phyloP scores from a whole-genome alignment of 2,113 vertebrate species.

The Lophochroa leadbeateri region DNA sequence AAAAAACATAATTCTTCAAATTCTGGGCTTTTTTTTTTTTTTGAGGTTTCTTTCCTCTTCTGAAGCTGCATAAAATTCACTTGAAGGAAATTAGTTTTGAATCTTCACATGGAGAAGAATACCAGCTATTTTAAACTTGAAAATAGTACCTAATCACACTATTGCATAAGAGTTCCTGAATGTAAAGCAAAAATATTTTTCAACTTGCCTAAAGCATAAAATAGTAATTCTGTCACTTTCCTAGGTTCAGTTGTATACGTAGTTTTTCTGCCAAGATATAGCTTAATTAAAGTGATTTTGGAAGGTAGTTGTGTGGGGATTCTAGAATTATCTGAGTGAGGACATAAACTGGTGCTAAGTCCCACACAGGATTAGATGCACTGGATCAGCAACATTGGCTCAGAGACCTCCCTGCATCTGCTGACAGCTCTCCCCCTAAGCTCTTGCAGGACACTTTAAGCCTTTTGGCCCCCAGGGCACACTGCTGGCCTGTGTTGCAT shows the following conservation, averaged over 20 bases:
- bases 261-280: neutral
- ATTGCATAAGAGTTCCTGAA: neutral
- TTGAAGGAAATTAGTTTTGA: slow-evolving; percentile 42
- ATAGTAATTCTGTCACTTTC: neutral
- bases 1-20: slow-evolving; percentile 36
- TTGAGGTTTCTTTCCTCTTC: neutral
- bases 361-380: neutral
- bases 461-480: neutral
- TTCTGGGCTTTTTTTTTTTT: slow-evolving; percentile 22
- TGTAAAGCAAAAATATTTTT: neutral
- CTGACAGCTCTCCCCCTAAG: neutral
- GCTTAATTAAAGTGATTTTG: neutral
- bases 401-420: neutral
- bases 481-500: neutral
- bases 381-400: neutral
- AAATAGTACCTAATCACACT: neutral
- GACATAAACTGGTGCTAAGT: neutral
- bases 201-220: neutral
- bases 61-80: slow-evolving; percentile 45
- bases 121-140: slow-evolving; percentile 17
- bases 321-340: neutral
- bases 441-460: neutral
- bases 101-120: neutral
- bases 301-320: neutral
- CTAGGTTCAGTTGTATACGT: neutral